A percentile compares a stretch with the other conserved stretches of the same genome.
Conservation (phyloP, 2,113 vertebrate genomes). For the Cisticola juncidis region DNA sequence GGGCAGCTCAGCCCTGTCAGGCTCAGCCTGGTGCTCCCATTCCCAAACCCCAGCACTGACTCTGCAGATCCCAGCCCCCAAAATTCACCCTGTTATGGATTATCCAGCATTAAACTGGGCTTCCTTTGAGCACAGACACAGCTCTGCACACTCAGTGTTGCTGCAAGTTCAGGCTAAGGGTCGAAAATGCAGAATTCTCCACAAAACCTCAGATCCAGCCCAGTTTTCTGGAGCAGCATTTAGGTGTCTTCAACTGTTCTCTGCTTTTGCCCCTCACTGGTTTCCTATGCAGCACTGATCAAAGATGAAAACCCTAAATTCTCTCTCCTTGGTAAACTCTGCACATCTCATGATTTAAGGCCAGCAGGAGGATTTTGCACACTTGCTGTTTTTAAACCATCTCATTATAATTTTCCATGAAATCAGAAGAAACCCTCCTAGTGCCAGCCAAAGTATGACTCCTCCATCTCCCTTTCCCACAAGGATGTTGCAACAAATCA, state of each 20-base stretch:
- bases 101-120: not conserved
- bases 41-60: not conserved
- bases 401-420: not conserved
- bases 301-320: not conserved
- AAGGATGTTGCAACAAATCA: slow-evolving; percentile 1
- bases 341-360: not conserved
- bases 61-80: not conserved
- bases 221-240: not conserved
- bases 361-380: not conserved
- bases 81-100: not conserved
- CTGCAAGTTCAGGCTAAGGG: not conserved
- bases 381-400: not conserved
- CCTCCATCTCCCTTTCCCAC: not conserved
- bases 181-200: not conserved
- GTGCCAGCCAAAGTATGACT: not conserved
- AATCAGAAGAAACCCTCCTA: not conserved
- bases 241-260: not conserved
- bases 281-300: not conserved
- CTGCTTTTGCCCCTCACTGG: not conserved
- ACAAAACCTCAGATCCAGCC: not conserved
- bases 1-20: not conserved
- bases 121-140: not conserved
- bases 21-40: not conserved
- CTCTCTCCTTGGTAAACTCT: not conserved
- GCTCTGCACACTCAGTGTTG: not conserved